Evolutionary conservation across 2,888 invertebrate species (phyloP).

Genomic region (Myathropa florea): DNA sequence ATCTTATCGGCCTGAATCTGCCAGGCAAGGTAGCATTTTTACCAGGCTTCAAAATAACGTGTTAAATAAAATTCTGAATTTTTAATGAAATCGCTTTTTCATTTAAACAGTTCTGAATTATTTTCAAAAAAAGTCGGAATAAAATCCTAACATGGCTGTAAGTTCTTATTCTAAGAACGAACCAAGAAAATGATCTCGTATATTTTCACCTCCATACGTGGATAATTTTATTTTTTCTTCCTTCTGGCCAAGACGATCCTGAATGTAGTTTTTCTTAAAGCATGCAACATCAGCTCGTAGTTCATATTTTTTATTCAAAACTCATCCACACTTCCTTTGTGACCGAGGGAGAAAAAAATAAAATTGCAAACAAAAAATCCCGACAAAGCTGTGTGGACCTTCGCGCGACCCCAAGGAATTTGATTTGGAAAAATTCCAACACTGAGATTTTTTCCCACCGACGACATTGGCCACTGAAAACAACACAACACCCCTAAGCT

Average conservation of each 20-base stretch:
- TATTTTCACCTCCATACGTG: too few species aligned
- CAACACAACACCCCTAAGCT: conserved; percentile 42
- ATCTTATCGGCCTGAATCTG: too few species aligned
- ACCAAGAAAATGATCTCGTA: too few species aligned
- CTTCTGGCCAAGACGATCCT: not conserved
- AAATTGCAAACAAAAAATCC: not conserved
- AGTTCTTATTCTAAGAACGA: too few species aligned
- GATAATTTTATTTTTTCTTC: not conserved
- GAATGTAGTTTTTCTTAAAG: not conserved
- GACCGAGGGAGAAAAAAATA: conserved; percentile 13
- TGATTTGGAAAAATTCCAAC: conserved; percentile 35
- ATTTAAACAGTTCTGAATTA: too few species aligned
- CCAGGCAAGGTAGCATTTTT: too few species aligned
- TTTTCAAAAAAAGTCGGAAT: too few species aligned
- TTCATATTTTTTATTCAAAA: not conserved
- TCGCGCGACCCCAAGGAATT: not conserved
- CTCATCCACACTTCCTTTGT: conserved; percentile 49
- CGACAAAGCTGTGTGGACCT: not conserved
- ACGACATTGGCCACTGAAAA: conserved; percentile 33
- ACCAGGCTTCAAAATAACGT: too few species aligned
- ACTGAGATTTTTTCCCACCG: conserved; percentile 48
- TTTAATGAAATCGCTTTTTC: too few species aligned
- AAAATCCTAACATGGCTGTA: too few species aligned
- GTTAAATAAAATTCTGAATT: too few species aligned
- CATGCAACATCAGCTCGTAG: not conserved